Base-by-base conservation (phyloP, 2,888 invertebrate species). In the Hermodice carunculata region DNA sequence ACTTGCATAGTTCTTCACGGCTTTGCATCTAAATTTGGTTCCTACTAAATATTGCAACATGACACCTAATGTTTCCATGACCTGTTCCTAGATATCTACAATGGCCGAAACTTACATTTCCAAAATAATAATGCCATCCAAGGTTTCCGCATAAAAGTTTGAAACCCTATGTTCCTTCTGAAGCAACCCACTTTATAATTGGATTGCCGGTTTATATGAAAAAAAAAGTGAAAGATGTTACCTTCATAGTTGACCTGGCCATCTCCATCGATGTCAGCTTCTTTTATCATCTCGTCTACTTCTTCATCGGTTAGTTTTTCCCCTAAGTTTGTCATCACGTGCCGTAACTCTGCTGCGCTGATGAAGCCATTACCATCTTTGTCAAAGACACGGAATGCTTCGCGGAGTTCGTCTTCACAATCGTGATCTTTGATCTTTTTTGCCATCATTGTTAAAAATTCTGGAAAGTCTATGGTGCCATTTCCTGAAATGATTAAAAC, bases 391-490 rank as follows among this genome's bases (percentile, higher is more conserved):
- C 97, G 93, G 93, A 98, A 95, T 80, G 98, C 98, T 89, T 98
- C 98, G 88, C 96, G 92, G 88, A 98, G 96, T 89, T 98, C 98
- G 89, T 97, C 96, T 91, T 96, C 96, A 78, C 96, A 96, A 90
- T 98, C 97, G 78, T 97, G 96, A 90, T 98, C 97, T 3, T 52
- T 43, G 96, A 98, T 97, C 91, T 98, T 98, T 86, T 97, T 92
- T 85, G 98, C 97, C 97, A 98, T 98, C 96, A 98, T 98, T 87
- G 97, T 97, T 85, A 98, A 91, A 91, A 98, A 98, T 90, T 98
- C 98, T 82, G 96, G 96, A 89, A 98, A 97, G 90, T 98, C 98
- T 89, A 98, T 98, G 87, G 97, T 98, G 86, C 98, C 98, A 24
- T 52, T 65, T 8, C 64, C 64, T 64, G 51, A 19, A 64, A 57